phyloP scores from a whole-genome alignment of 2,113 vertebrate species.

The Ptychochromis oligacanthus region DNA sequence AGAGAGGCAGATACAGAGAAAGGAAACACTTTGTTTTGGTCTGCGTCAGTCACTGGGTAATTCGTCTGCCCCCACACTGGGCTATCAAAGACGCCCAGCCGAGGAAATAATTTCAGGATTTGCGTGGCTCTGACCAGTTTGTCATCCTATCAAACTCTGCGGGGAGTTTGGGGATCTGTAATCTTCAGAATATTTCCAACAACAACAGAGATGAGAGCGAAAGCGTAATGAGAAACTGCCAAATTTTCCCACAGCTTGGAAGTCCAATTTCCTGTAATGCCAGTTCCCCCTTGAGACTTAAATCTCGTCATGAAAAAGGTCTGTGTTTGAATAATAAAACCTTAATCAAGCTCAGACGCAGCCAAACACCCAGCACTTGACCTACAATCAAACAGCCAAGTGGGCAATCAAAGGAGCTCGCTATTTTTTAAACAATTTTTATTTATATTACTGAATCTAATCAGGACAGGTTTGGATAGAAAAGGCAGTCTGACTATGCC shows the following conservation, averaged over 20 bases:
- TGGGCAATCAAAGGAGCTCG: slow-evolving; percentile 13
- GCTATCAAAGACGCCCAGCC: slow-evolving; percentile 20
- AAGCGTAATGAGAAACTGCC: neutral
- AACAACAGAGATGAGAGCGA: slow-evolving; percentile 29
- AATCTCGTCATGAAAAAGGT: slow-evolving; percentile 38
- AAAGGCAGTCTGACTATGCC: neutral
- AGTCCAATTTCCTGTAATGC: neutral
- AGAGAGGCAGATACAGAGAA: neutral
- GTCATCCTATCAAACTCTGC: slow-evolving; percentile 37
- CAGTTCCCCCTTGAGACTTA: neutral
- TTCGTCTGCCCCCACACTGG: neutral
- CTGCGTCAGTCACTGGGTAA: slow-evolving; percentile 5
- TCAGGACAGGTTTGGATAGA: slow-evolving; percentile 16
- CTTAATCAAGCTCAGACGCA: slow-evolving; percentile 35
- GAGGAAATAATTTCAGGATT: slow-evolving; percentile 28
- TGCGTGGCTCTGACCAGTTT: slow-evolving; percentile 14
- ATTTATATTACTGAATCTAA: neutral
- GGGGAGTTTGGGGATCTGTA: neutral
- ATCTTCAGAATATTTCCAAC: slow-evolving; percentile 35
- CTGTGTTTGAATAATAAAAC: slow-evolving; percentile 52
- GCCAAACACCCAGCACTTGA: slow-evolving; percentile 33
- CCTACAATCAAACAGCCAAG: slow-evolving; percentile 47
- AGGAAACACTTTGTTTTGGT: slow-evolving; percentile 29
- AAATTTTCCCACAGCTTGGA: neutral
- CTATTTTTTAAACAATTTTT: neutral